Evolutionary conservation across 2,888 invertebrate genomes (phyloP).

Genomic region (Piscicola geometra): DNA sequence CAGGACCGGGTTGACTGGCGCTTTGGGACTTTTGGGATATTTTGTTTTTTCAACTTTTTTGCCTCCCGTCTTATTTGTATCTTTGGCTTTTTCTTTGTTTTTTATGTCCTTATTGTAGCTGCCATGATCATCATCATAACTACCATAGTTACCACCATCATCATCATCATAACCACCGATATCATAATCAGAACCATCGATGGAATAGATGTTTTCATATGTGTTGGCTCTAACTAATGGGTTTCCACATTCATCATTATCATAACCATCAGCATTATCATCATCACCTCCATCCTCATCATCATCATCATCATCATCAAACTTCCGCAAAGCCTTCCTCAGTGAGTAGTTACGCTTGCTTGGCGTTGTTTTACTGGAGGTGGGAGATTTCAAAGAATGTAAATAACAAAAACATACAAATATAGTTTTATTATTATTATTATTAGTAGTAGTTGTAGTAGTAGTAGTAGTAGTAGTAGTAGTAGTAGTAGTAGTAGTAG

Average conservation of each 20-base stretch:
- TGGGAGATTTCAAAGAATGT: not conserved
- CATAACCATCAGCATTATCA: not conserved
- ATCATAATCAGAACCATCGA: not conserved
- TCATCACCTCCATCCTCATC: conserved; percentile 20
- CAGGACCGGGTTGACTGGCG: not conserved
- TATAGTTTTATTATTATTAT: not conserved
- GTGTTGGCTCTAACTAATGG: not conserved
- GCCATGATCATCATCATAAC: not conserved
- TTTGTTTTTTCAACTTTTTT: not conserved
- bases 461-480: conserved; percentile 37
- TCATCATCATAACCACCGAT: not conserved
- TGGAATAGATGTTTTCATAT: not conserved
- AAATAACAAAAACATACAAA: not conserved
- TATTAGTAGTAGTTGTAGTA: conserved; percentile 26
- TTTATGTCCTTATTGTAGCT: not conserved
- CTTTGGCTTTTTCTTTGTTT: not conserved
- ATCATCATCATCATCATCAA: not conserved
- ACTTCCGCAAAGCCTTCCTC: not conserved
- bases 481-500: conserved; percentile 40
- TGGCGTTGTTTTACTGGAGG: not conserved
- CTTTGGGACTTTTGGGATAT: not conserved
- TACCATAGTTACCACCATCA: not conserved
- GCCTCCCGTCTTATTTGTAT: not conserved
- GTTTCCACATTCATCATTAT: not conserved
- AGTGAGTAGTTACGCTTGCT: not conserved